phyloP scores from a whole-genome alignment of 2,797 vertebrate species.

The Euphonia xanthogaster region DNA sequence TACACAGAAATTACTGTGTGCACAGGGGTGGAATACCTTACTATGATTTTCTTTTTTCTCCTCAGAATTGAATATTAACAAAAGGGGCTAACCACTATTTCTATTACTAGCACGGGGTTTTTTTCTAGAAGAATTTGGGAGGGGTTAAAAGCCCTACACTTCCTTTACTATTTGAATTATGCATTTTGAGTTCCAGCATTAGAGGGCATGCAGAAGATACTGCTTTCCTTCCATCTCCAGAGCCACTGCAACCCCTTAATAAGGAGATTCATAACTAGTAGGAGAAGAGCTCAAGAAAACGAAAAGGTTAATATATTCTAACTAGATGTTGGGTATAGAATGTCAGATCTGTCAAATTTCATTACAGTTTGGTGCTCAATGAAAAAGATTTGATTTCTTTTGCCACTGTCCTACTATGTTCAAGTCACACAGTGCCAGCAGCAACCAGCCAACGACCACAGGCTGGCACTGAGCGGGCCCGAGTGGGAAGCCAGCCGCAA shows the following conservation, averaged over 20 bases:
- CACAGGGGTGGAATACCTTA: fast-evolving
- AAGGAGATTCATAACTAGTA: constrained; percentile 67
- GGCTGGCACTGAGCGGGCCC: constrained; percentile 85
- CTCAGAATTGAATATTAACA: neutral
- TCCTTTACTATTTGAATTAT: neutral
- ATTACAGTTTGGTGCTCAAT: constrained; percentile 85
- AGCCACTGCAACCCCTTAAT: constrained; percentile 38
- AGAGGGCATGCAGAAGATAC: neutral
- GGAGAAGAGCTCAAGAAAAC: constrained; percentile 75
- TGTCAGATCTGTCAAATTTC: constrained; percentile 87
- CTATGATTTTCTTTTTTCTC: neutral
- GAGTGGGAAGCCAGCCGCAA: constrained; percentile 87
- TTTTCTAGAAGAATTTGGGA: neutral
- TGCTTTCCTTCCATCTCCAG: neutral
- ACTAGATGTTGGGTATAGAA: constrained; percentile 83
- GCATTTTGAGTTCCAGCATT: neutral
- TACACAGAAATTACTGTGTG: neutral
- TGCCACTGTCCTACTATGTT: constrained; percentile 87
- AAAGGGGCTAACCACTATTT: neutral
- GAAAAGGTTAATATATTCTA: constrained; percentile 89
- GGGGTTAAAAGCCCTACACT: neutral
- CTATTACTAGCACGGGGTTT: neutral
- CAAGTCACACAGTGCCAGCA: constrained; percentile 86
- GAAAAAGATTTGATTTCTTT: constrained; percentile 84
- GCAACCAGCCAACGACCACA: constrained; percentile 86